Percentiles rank a stretch among this genome's conserved stretches.
These are phyloP conservation scores for Cyprinodon variegatus DNA, from an alignment of 2,113 vertebrate genomes.

Conservation along the genomic window DNA sequence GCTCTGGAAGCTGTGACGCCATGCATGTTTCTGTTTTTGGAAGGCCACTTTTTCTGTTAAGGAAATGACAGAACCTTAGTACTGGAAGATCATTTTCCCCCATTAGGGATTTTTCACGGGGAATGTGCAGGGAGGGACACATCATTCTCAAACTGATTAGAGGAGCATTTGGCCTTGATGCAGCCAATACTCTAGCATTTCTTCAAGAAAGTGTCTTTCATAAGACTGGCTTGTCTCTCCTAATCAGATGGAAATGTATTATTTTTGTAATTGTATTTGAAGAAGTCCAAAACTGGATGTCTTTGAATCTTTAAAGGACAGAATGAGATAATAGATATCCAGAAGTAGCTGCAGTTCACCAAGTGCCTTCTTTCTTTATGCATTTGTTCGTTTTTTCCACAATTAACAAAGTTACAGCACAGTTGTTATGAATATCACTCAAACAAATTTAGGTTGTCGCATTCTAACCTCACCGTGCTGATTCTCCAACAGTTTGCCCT, in stretches of 20 bases:
- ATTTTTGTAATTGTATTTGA: constrained; percentile 33
- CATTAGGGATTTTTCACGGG: neutral
- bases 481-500: constrained; percentile 44
- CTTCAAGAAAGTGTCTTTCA: neutral
- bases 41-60: constrained; percentile 74
- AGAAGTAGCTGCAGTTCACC: constrained; percentile 27
- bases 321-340: constrained; percentile 25
- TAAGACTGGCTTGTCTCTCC: neutral
- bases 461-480: constrained; percentile 18
- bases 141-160: constrained; percentile 33
- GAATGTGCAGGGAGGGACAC: neutral
- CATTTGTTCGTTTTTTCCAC: constrained; percentile 11
- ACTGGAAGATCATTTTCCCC: neutral
- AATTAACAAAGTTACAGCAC: constrained; percentile 37
- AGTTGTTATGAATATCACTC: constrained; percentile 28
- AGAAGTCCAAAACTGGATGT: constrained; percentile 12
- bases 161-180: constrained; percentile 25
- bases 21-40: constrained; percentile 32
- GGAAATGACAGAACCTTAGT: constrained; percentile 62
- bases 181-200: constrained; percentile 17
- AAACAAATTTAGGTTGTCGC: constrained; percentile 30
- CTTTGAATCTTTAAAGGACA: constrained; percentile 3
- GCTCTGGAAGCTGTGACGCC: neutral
- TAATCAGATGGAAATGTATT: neutral
- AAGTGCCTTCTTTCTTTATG: constrained; percentile 26